Base-by-base conservation (phyloP, 1,140 invertebrate species). In the Brachystomella parvula region DNA sequence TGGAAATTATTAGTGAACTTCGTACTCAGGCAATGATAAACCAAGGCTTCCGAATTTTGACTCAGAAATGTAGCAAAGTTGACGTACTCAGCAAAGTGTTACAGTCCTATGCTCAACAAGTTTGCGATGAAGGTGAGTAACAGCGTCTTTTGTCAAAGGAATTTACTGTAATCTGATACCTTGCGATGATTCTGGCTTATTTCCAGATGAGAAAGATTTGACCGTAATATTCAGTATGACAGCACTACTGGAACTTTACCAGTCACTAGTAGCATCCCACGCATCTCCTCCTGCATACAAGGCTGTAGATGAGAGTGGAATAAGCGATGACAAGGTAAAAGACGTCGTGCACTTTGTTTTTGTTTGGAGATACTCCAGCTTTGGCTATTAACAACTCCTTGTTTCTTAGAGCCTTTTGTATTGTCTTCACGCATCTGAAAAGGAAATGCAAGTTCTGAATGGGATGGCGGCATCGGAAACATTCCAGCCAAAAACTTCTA, bases 21-120 rank as follows among this genome's bases (percentile, higher is more conserved):
- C 86, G 87, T 77, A 93, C 88, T 0, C 79, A 83, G 53, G 85
- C 89, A 75, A 81, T 89, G 44, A 83, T 83, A 65, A 80, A 85
- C 66, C 87, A 90, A 76, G 85, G 81, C 35, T 74, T 90, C 59
- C 87, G 90, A 72, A 82, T 88, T 77, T 76, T 90, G 61, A 80
- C 84, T 49, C 82, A 79, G 47, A 85, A 82, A 75, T 84, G 84
- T 76, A 79, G 84, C 49, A 77, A 80, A 44, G 79, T 82, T 2
- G 79, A 84, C 61, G 77, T 83, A 31, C 71, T 87, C 3, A 74
- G 82, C 28, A 74, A 76, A 6, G 49, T 68, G 28, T 31, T 74
- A 15, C 63, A 74, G 33, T 47, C 17, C 58, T 81, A 84, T 76
- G 64, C 81, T 67, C 67, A 79, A 70, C 71, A 82, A 73, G 81